Base-by-base conservation (phyloP, 2,888 invertebrate genomes). In the Zele albiditarsus region DNA sequence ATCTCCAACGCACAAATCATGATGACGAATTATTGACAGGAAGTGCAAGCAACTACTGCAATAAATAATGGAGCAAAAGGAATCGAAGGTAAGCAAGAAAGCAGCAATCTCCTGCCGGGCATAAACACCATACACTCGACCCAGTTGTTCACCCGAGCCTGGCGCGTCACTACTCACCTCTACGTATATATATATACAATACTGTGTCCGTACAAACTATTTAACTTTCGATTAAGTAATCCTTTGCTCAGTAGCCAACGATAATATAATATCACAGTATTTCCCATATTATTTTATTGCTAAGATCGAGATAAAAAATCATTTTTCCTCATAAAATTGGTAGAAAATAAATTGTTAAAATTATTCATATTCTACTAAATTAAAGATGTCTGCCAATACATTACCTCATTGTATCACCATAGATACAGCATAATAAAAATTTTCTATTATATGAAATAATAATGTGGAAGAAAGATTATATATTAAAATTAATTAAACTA, bases 161-260 rank as follows among this genome's bases (percentile, higher is more conserved):
- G 74, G 80, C 83, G 77, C 79, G 20, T 53, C 20, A 20, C 53
- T 53, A 53, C n/a, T 46, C n/a, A n/a, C 46, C 46, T 46, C 16
- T 14, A 46, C 16, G 53, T 53, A 2, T 20, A 20, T 53, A 53
- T 23, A 20, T 49, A 49, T 20, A 53, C 6, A 53, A 53, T 8
- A 6, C 53, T 46, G 16, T 46, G 78, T 76, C 78, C 71, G 78
- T 79, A 78, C 80, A 78, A 78, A 80, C 82, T 82, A 81, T 81
- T 84, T 82, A 53, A 85, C 84, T 85, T 85, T 85, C 83, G 84
- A 86, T 86, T 85, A 84, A 84, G 84, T 85, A 85, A 84, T 84
- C 80, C 79, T 77, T 81, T 70, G 76, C 38, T 77, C 68, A 76
- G 78, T 68, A 57, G 38, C 71, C 46, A 73, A 80, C 79, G 81